phyloP scores from a whole-genome alignment of 1,140 invertebrate genomes.

The Cotesia chilonis region DNA sequence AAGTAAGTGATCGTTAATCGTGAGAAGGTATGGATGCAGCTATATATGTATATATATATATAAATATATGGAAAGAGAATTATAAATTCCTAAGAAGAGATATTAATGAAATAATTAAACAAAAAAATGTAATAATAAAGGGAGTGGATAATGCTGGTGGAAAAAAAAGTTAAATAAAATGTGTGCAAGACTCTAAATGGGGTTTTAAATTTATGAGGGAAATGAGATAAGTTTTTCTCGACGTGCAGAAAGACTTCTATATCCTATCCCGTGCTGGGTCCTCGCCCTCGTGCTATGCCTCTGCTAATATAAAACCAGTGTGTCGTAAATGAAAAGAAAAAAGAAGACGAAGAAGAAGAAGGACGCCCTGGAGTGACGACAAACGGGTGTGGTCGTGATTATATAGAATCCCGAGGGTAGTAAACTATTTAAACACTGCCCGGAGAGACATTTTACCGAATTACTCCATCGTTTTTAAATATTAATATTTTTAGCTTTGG shows the following conservation, averaged over 20 bases:
- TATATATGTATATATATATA: too few species aligned
- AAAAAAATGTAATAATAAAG: background rate
- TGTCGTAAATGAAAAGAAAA: slow-evolving; percentile 21
- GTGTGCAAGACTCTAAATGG: slow-evolving; percentile 10
- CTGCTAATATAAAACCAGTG: slow-evolving; percentile 18
- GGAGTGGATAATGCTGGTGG: background rate
- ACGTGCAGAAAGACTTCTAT: background rate
- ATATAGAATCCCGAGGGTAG: slow-evolving; percentile 3
- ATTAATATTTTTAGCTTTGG: too few species aligned
- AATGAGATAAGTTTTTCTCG: slow-evolving; percentile 22
- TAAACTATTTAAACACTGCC: slow-evolving; percentile 6
- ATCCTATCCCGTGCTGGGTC: too few species aligned
- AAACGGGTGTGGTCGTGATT: slow-evolving; percentile 16
- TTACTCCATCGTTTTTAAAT: too few species aligned
- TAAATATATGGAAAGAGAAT: background rate
- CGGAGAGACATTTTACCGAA: background rate
- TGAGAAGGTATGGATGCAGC: too few species aligned
- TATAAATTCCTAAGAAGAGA: background rate
- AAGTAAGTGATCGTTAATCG: too few species aligned
- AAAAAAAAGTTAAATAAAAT: slow-evolving; percentile 6
- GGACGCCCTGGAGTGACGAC: background rate
- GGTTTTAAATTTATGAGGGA: slow-evolving; percentile 24
- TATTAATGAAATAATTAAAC: background rate
- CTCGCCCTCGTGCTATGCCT: too few species aligned
- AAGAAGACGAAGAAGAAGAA: background rate